Percentiles rank a stretch among this genome's conserved stretches.
phyloP scores from a whole-genome alignment of 53 echinoderm and acorn worm species.

The Luidia sarsii region DNA sequence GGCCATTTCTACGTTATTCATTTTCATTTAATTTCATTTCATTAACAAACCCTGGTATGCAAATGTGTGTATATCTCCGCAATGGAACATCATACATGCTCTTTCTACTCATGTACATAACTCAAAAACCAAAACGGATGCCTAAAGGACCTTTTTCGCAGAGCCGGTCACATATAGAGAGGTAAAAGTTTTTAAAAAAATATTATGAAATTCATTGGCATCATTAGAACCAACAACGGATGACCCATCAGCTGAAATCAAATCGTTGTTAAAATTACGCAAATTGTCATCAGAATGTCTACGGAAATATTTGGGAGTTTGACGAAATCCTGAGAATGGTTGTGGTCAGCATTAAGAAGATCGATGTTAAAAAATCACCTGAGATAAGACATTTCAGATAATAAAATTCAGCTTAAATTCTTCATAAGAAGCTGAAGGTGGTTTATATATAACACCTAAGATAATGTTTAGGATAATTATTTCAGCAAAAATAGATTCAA shows the following conservation, averaged over 20 bases:
- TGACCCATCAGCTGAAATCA: constrained; percentile 2
- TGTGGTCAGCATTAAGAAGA: neutral
- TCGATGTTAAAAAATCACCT: neutral
- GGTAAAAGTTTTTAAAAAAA: neutral
- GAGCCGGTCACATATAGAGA: neutral
- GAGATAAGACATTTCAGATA: neutral
- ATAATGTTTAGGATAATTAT: neutral
- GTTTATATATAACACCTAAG: neutral
- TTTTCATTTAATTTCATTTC: too few relatives aligned
- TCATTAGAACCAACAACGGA: neutral
- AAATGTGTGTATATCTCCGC: too few relatives aligned
- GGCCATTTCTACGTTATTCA: too few relatives aligned
- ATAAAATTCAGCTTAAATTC: neutral
- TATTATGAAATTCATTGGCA: constrained; percentile 1
- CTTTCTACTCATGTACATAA: too few relatives aligned
- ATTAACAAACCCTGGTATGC: too few relatives aligned
- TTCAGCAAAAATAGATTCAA: constrained; percentile 11
- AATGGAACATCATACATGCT: too few relatives aligned
- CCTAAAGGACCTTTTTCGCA: too few relatives aligned
- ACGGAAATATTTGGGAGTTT: neutral
- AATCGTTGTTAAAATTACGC: neutral
- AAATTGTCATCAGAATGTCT: neutral
- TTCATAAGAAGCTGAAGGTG: neutral
- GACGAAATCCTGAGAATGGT: neutral
- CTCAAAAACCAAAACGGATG: too few relatives aligned